phyloP scores from a whole-genome alignment of 2,888 invertebrate genomes.

The Furcula furcula region DNA sequence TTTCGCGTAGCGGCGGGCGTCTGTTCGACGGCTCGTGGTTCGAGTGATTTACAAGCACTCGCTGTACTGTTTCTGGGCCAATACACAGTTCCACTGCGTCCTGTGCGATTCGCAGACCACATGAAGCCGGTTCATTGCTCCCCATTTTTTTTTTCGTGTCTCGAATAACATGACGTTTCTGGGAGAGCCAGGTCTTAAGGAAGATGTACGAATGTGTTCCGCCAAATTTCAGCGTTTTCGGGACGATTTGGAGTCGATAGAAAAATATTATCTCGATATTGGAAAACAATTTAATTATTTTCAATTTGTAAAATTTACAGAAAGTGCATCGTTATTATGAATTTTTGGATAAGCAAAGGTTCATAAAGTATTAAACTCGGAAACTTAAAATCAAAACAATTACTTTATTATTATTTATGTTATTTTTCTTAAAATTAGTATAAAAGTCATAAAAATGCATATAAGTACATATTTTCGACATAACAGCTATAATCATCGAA shows the following conservation, averaged over 20 bases:
- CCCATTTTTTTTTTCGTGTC: constrained; percentile 26
- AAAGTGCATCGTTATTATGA: too few relatives aligned
- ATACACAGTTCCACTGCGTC: constrained; percentile 50
- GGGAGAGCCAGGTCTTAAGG: constrained; percentile 12
- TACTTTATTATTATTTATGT: too few relatives aligned
- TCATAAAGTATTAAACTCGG: too few relatives aligned
- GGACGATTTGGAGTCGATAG: constrained; percentile 4
- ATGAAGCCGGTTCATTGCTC: constrained; percentile 58
- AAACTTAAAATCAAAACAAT: too few relatives aligned
- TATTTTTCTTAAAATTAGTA: too few relatives aligned
- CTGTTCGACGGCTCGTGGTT: constrained; percentile 56
- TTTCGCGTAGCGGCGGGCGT: constrained; percentile 67
- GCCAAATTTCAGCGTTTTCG: constrained; percentile 13
- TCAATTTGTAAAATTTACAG: constrained; percentile 1
- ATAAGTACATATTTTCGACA: too few relatives aligned
- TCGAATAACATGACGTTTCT: constrained; percentile 15
- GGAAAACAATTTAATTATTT: constrained; percentile 1
- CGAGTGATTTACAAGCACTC: constrained; percentile 69
- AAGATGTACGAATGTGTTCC: constrained; percentile 12
- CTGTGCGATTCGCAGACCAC: constrained; percentile 26
- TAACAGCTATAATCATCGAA: too few relatives aligned
- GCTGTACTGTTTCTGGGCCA: constrained; percentile 69
- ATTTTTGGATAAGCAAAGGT: too few relatives aligned
- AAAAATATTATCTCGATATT: constrained; percentile 8
- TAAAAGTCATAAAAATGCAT: too few relatives aligned